Percentiles rank a stretch among this genome's conserved stretches.
These are phyloP conservation scores for Procambarus clarkii DNA, from an alignment of 1,140 invertebrate genomes.

Conservation along the genomic window DNA sequence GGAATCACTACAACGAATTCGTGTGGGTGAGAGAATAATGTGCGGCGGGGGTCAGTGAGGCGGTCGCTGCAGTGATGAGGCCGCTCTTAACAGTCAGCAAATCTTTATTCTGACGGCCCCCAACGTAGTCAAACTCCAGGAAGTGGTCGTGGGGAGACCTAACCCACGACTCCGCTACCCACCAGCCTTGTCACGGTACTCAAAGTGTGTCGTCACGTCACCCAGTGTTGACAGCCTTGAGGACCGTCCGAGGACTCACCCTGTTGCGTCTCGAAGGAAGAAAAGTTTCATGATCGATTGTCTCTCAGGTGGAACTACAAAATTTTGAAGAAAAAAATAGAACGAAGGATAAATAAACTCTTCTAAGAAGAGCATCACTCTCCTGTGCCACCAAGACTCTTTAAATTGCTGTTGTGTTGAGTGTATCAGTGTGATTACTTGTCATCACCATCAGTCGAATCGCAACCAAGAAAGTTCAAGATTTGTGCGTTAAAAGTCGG, in stretches of 20 bases:
- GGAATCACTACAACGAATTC: conserved; percentile 99
- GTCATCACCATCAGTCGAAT: background rate
- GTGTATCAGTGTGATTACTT: background rate
- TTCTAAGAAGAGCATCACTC: background rate
- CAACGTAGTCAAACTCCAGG: background rate
- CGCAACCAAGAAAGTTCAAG: background rate
- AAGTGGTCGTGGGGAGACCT: background rate
- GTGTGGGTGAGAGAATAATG: conserved; percentile 91
- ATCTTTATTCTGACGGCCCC: conserved; percentile 57
- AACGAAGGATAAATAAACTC: background rate
- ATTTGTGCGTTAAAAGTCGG: background rate
- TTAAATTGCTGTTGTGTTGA: background rate
- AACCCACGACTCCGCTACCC: background rate
- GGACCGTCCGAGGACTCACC: background rate
- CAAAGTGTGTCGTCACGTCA: background rate
- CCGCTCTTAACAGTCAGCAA: conserved; percentile 32
- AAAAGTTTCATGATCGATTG: background rate
- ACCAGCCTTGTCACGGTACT: background rate
- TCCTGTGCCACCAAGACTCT: background rate
- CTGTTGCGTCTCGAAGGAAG: background rate
- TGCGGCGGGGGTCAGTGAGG: conserved; percentile 40
- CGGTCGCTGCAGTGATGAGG: background rate
- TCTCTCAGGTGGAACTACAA: background rate
- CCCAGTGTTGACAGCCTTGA: background rate
- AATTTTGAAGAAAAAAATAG: background rate